Evolutionary conservation across 1,140 invertebrate species (phyloP).

Genomic region (Pristionchus pacificus): DNA sequence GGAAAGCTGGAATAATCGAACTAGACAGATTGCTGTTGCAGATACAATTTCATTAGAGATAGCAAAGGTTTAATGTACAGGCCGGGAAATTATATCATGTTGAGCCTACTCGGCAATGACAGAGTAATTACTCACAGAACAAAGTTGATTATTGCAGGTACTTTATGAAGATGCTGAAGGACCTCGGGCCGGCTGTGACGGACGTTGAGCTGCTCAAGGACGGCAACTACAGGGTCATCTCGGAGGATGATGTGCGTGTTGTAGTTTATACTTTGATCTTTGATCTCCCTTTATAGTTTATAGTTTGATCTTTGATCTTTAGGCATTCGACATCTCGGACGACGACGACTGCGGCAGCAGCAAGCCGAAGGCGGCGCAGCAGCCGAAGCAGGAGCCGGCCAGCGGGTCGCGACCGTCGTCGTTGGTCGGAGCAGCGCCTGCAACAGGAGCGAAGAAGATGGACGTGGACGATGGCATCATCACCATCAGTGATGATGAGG

Average conservation of each 20-base stretch:
- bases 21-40: too few relatives aligned
- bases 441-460: neutral
- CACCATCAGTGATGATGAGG: neutral
- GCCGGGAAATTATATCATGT: too few relatives aligned
- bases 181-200: slow-evolving; percentile 24
- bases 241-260: slow-evolving; percentile 22
- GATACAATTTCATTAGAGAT: too few relatives aligned
- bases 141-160: slow-evolving; percentile 71
- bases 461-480: neutral
- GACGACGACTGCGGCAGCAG: neutral
- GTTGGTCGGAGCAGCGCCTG: neutral
- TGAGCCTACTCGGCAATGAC: slow-evolving; percentile 58
- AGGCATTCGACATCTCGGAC: neutral
- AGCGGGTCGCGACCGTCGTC: neutral
- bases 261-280: too few relatives aligned
- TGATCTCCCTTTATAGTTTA: too few relatives aligned
- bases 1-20: too few relatives aligned
- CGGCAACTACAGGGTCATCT: slow-evolving; percentile 39
- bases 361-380: too few relatives aligned
- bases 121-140: neutral
- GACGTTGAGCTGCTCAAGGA: slow-evolving; percentile 52
- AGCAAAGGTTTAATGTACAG: too few relatives aligned
- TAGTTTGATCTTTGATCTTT: too few relatives aligned
- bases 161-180: slow-evolving; percentile 71
- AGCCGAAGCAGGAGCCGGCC: too few relatives aligned